Evolutionary conservation across 2,888 invertebrate genomes (phyloP).

Genomic region (Aphidius colemani): DNA sequence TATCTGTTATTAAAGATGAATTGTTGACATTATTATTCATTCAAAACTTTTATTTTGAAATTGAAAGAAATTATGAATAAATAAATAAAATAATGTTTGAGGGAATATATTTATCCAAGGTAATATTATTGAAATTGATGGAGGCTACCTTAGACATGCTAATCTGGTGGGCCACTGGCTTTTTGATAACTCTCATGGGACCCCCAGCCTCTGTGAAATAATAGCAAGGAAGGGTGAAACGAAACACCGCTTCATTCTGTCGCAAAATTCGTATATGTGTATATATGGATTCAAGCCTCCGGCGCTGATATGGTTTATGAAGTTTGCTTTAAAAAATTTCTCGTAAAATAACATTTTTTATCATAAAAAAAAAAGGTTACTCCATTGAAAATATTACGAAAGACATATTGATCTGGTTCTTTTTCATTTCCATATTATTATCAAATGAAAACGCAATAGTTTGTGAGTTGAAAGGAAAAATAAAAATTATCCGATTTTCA

Average conservation of each 20-base stretch:
- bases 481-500: too few species aligned
- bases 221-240: constrained; percentile 43
- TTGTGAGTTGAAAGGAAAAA: too few species aligned
- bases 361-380: too few species aligned
- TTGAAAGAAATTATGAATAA: not conserved
- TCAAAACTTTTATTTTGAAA: too few species aligned
- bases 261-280: constrained; percentile 10
- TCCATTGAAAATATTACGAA: too few species aligned
- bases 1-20: not conserved
- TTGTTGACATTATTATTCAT: not conserved
- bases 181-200: constrained; percentile 47
- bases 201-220: constrained; percentile 35
- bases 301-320: constrained; percentile 43
- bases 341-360: not conserved
- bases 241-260: constrained; percentile 15
- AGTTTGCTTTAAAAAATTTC: constrained; percentile 30
- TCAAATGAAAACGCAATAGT: too few species aligned
- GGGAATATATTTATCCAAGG: constrained; percentile 49
- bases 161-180: constrained; percentile 46
- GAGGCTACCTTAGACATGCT: constrained; percentile 51
- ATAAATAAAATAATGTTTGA: constrained; percentile 10
- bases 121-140: constrained; percentile 51
- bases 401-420: too few species aligned
- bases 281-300: constrained; percentile 32
- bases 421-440: too few species aligned